phyloP scores from a whole-genome alignment of 2,888 invertebrate genomes.

The Thereva nobilitata region DNA sequence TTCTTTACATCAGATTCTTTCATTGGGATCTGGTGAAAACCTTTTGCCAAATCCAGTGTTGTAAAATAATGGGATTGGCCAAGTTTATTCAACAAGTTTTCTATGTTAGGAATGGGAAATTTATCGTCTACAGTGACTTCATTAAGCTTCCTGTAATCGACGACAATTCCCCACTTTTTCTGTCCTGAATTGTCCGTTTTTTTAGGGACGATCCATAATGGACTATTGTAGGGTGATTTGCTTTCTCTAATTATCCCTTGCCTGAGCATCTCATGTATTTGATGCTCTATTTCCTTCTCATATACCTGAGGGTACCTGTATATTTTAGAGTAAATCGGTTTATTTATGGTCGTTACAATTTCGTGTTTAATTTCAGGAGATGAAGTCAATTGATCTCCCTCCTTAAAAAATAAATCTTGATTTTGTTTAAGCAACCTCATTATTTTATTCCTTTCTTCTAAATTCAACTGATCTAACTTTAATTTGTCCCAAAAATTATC shows the following conservation, averaged over 20 bases:
- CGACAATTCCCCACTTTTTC: slow-evolving; percentile 41
- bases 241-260: slow-evolving; percentile 36
- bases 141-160: slow-evolving; percentile 32
- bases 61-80: slow-evolving; percentile 39
- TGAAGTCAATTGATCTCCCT: slow-evolving; percentile 37
- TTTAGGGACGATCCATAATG: slow-evolving; percentile 42
- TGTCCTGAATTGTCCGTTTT: slow-evolving; percentile 38
- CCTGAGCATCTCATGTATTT: slow-evolving; percentile 35
- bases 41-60: slow-evolving; percentile 37
- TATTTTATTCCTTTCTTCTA: slow-evolving; percentile 10
- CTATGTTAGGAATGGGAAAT: slow-evolving; percentile 42
- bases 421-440: slow-evolving; percentile 25
- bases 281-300: slow-evolving; percentile 39
- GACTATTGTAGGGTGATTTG: slow-evolving; percentile 40
- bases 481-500: slow-evolving; percentile 8
- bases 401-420: slow-evolving; percentile 33
- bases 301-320: slow-evolving; percentile 40
- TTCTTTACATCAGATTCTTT: slow-evolving; percentile 32
- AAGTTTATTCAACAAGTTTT: slow-evolving; percentile 40
- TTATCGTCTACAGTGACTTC: slow-evolving; percentile 42
- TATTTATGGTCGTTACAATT: slow-evolving; percentile 38
- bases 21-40: slow-evolving; percentile 38
- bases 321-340: slow-evolving; percentile 37
- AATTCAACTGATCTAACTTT: slow-evolving; percentile 2
- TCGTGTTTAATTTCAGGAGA: slow-evolving; percentile 35